phyloP scores from a whole-genome alignment of 2,888 invertebrate genomes.

The Diaphora mendica region DNA sequence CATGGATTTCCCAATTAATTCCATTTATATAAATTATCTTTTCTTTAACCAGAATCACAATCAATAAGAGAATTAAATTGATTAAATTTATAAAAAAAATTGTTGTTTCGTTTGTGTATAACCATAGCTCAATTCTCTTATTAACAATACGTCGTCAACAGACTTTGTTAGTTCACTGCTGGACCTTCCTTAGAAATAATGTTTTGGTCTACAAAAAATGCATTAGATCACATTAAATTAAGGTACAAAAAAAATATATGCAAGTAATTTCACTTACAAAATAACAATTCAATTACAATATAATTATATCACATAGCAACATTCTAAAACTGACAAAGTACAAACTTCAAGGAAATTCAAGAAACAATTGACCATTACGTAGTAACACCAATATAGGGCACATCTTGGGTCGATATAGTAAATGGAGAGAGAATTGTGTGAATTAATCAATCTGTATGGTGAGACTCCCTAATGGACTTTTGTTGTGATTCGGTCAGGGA shows the following conservation, averaged over 20 bases:
- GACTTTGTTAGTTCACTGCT: too few species aligned
- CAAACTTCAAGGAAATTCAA: slow-evolving; percentile 40
- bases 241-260: too few species aligned
- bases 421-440: slow-evolving; percentile 57
- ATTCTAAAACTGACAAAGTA: neutral
- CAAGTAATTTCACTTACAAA: too few species aligned
- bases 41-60: neutral
- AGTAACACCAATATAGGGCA: slow-evolving; percentile 36
- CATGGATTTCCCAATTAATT: neutral
- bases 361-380: slow-evolving; percentile 45
- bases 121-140: neutral
- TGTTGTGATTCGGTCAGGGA: slow-evolving; percentile 65
- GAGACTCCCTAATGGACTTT: slow-evolving; percentile 66
- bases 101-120: neutral
- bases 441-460: slow-evolving; percentile 70
- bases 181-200: too few species aligned
- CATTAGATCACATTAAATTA: too few species aligned
- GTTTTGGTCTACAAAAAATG: neutral
- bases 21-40: neutral
- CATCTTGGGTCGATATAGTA: slow-evolving; percentile 43
- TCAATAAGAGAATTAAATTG: neutral
- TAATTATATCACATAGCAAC: neutral
- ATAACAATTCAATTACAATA: neutral
- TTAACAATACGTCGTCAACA: too few species aligned
- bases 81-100: neutral